Evolutionary conservation across 2,888 invertebrate species (phyloP).

Genomic region (Pyrgus malvae): DNA sequence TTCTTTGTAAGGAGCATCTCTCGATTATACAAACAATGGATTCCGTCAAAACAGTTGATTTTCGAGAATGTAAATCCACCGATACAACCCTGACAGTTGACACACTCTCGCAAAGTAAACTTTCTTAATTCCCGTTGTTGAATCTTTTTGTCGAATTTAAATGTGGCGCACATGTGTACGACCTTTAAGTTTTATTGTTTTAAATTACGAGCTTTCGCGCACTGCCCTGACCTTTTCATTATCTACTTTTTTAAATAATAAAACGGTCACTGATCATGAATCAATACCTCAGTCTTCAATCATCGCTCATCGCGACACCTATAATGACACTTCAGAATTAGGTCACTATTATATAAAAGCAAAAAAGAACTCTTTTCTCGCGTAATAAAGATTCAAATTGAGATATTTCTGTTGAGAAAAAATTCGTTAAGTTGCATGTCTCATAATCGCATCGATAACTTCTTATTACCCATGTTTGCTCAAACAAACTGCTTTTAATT

Average conservation of each 20-base stretch:
- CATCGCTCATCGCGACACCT: constrained; percentile 20
- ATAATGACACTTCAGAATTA: constrained; percentile 19
- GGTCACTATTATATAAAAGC: neutral
- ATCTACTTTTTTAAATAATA: constrained; percentile 8
- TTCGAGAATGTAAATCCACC: constrained; percentile 3
- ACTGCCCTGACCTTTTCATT: constrained; percentile 13
- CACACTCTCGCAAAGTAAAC: constrained; percentile 17
- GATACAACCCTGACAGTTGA: constrained; percentile 3
- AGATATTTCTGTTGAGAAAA: neutral
- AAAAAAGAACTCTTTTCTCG: neutral
- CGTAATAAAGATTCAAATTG: neutral
- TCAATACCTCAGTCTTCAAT: constrained; percentile 20
- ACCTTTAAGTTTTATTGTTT: constrained; percentile 23
- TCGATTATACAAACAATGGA: neutral
- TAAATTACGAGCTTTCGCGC: constrained; percentile 18
- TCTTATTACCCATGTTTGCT: constrained; percentile 53
- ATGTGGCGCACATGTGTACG: constrained; percentile 16
- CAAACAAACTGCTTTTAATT: constrained; percentile 63
- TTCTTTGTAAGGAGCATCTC: too few relatives aligned
- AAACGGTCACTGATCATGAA: constrained; percentile 9
- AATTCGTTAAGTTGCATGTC: constrained; percentile 2
- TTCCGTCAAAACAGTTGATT: neutral
- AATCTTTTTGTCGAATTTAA: constrained; percentile 22
- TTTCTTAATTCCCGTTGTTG: constrained; percentile 23
- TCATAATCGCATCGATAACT: constrained; percentile 29